Evolutionary conservation across 2,888 invertebrate genomes (phyloP).

Genomic region (Torymus tubicola): DNA sequence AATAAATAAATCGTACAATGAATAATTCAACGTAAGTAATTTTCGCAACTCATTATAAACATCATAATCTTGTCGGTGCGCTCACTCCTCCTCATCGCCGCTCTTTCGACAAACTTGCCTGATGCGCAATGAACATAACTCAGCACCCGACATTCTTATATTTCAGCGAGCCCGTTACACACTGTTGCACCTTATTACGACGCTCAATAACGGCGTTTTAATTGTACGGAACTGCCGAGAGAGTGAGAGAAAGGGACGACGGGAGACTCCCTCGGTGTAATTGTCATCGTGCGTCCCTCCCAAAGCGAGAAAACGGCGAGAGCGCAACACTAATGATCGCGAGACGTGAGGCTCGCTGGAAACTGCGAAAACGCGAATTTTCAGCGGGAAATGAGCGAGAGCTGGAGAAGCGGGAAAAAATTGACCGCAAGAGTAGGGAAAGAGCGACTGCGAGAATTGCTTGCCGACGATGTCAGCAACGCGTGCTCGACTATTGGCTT

Average conservation of each 20-base stretch:
- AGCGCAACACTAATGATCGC: too few relatives aligned
- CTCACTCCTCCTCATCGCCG: neutral
- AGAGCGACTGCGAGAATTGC: neutral
- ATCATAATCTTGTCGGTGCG: neutral
- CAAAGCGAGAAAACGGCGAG: too few relatives aligned
- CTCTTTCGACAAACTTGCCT: slow-evolving; percentile 23
- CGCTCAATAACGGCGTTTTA: slow-evolving; percentile 41
- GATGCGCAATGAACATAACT: slow-evolving; percentile 14
- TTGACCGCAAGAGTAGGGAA: neutral
- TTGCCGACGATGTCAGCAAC: slow-evolving; percentile 8
- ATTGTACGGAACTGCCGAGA: slow-evolving; percentile 33
- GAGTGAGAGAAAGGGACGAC: neutral
- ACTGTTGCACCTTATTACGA: slow-evolving; percentile 37
- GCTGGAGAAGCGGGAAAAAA: too few relatives aligned
- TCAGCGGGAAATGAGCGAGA: too few relatives aligned
- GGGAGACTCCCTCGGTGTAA: neutral
- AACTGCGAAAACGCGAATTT: too few relatives aligned
- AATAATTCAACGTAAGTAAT: slow-evolving; percentile 32
- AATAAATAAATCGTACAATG: slow-evolving; percentile 12
- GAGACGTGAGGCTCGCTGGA: too few relatives aligned
- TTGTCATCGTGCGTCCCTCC: neutral
- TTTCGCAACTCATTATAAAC: neutral
- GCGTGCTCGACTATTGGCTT: slow-evolving; percentile 5
- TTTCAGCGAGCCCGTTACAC: slow-evolving; percentile 28
- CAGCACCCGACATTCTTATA: slow-evolving; percentile 6